These are phyloP conservation scores for Crenuchus spilurus DNA, from an alignment of 2,797 vertebrate species.

Conservation along the genomic window DNA sequence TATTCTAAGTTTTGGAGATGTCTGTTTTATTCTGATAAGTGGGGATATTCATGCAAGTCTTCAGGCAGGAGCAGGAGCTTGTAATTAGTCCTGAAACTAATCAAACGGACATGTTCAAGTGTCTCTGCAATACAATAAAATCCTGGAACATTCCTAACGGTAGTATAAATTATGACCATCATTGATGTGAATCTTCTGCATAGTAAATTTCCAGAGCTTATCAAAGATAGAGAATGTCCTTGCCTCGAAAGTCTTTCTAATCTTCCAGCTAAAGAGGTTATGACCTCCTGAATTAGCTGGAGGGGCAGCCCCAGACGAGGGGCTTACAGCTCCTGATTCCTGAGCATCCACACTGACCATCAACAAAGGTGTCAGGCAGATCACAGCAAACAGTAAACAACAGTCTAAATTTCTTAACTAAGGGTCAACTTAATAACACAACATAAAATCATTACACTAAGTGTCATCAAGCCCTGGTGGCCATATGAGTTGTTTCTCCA, in stretches of 20 bases:
- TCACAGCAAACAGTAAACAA: background rate
- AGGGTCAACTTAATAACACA: background rate
- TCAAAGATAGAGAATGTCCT: slow-evolving; percentile 67
- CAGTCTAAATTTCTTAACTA: background rate
- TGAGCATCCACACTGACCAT: slow-evolving; percentile 37
- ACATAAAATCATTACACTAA: background rate
- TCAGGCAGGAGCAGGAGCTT: background rate
- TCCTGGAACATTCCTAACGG: background rate
- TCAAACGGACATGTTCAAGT: background rate
- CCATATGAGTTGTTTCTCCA: no score
- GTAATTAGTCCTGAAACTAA: background rate
- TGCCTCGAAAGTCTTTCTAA: slow-evolving; percentile 65
- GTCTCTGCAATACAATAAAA: background rate
- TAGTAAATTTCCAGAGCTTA: slow-evolving; percentile 46
- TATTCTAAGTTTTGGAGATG: no score
- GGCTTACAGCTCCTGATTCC: slow-evolving; percentile 45
- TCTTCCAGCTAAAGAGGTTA: slow-evolving; percentile 71
- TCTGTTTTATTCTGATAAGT: no score
- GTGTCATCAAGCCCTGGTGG: no score
- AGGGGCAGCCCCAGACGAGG: slow-evolving; percentile 43
- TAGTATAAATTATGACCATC: slow-evolving; percentile 56
- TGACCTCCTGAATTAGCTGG: slow-evolving; percentile 67
- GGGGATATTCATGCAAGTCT: background rate
- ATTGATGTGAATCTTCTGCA: background rate
- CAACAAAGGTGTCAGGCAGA: slow-evolving; percentile 52